Conservation (phyloP, 2,888 invertebrate species). For the Mellilla xanthometata region DNA sequence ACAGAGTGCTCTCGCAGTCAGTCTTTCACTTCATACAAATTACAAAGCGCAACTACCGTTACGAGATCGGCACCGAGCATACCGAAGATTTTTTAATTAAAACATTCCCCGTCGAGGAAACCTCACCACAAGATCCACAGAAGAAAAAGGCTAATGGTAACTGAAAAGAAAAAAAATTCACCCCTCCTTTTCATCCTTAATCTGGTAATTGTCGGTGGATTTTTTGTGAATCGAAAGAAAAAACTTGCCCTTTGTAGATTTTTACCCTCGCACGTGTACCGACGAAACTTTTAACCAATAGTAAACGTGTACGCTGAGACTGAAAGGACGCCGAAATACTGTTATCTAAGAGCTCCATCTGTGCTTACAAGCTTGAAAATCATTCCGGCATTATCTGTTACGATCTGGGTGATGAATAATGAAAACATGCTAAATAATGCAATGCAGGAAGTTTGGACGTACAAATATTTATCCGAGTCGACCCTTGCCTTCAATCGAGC, state of each 20-base stretch:
- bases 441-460: constrained; percentile 38
- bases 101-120: constrained; percentile 54
- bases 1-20: constrained; percentile 38
- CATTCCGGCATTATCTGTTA: constrained; percentile 36
- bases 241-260: constrained; percentile 65
- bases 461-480: constrained; percentile 47
- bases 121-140: constrained; percentile 31
- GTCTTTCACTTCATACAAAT: constrained; percentile 41
- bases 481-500: constrained; percentile 52
- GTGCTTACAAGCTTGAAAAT: constrained; percentile 38
- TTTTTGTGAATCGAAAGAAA: constrained; percentile 64
- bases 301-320: constrained; percentile 48
- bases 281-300: constrained; percentile 60
- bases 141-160: constrained; percentile 51
- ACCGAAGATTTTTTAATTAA: constrained; percentile 59
- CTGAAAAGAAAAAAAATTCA: constrained; percentile 51
- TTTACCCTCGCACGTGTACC: constrained; percentile 72
- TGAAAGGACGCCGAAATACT: constrained; percentile 53
- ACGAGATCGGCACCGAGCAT: constrained; percentile 34
- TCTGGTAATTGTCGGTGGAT: constrained; percentile 71
- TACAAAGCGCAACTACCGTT: constrained; percentile 42
- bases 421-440: constrained; percentile 39
- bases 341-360: constrained; percentile 48
- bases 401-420: constrained; percentile 43
- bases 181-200: constrained; percentile 67